Percentiles rank a stretch among this genome's conserved stretches.
phyloP scores from a whole-genome alignment of 2,113 vertebrate genomes.

The Daubentonia madagascariensis region DNA sequence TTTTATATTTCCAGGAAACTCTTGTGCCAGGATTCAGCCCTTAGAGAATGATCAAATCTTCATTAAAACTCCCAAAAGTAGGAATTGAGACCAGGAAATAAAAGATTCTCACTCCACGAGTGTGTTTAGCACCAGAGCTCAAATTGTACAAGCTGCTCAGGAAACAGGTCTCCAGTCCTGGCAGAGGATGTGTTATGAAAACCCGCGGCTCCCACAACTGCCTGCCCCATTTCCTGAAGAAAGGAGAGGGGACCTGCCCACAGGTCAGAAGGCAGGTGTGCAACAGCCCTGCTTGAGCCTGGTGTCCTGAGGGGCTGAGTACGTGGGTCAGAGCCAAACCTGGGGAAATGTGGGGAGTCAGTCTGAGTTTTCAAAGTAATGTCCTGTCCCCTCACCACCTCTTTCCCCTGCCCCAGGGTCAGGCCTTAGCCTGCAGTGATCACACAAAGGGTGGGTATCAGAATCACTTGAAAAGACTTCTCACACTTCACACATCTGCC shows the following conservation, averaged over 20 bases:
- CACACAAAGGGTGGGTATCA: neutral
- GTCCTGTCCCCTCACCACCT: neutral
- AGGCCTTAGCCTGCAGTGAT: too few species aligned
- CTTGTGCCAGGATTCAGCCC: conserved; percentile 44
- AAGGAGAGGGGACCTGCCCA: neutral
- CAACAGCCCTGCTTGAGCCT: neutral
- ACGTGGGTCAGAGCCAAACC: neutral
- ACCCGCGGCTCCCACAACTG: rapidly evolving
- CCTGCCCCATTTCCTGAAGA: neutral
- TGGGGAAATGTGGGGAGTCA: rapidly evolving
- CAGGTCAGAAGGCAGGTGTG: neutral
- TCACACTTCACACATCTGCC: neutral
- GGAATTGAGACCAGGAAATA: conserved; percentile 1
- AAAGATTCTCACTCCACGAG: neutral
- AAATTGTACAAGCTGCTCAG: neutral
- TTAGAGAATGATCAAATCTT: conserved; percentile 38
- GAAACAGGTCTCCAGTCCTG: neutral
- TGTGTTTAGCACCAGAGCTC: neutral
- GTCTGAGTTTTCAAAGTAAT: neutral
- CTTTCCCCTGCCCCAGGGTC: too few species aligned
- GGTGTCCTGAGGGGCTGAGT: neutral
- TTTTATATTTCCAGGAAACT: conserved; percentile 58
- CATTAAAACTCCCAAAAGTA: conserved; percentile 38
- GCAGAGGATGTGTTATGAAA: neutral
- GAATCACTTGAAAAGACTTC: neutral